Evolutionary conservation across 2,797 vertebrate genomes (phyloP).

Genomic region (Tangara arthus): DNA sequence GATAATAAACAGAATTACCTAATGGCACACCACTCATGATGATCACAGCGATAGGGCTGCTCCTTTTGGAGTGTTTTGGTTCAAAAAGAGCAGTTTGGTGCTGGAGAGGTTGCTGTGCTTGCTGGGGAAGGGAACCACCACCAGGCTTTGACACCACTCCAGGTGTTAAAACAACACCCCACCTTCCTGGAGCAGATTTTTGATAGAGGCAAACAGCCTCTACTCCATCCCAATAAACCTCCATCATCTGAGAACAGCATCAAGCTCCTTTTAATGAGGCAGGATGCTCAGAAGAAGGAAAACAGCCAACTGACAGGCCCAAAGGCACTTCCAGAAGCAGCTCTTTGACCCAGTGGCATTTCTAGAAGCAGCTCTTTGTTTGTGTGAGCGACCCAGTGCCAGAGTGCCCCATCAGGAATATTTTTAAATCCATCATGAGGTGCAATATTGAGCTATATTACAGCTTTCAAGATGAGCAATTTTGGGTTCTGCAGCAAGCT

Average conservation of each 20-base stretch:
- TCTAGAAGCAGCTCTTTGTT: conserved; percentile 14
- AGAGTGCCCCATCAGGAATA: neutral
- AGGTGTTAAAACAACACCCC: neutral
- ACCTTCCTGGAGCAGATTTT: neutral
- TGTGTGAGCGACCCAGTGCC: neutral
- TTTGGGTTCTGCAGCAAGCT: conserved; percentile 6
- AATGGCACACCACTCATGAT: conserved; percentile 68
- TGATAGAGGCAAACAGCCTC: neutral
- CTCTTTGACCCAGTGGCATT: neutral
- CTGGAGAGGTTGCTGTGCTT: neutral
- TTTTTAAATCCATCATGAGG: conserved; percentile 9
- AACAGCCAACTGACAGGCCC: neutral
- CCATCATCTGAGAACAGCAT: neutral
- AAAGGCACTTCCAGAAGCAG: neutral
- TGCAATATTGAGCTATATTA: neutral
- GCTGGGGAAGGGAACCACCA: neutral
- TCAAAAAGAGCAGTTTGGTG: neutral
- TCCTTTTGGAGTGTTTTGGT: neutral
- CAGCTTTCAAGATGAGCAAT: conserved; percentile 9
- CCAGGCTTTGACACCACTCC: rapidly evolving
- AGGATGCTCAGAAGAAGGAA: neutral
- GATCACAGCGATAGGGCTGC: conserved; percentile 11
- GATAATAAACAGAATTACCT: conserved; percentile 69
- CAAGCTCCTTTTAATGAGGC: neutral
- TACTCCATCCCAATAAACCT: neutral